These are phyloP conservation scores for Xiphorhynchus erythropygius DNA, from an alignment of 2,797 vertebrate species.

Conservation along the genomic window DNA sequence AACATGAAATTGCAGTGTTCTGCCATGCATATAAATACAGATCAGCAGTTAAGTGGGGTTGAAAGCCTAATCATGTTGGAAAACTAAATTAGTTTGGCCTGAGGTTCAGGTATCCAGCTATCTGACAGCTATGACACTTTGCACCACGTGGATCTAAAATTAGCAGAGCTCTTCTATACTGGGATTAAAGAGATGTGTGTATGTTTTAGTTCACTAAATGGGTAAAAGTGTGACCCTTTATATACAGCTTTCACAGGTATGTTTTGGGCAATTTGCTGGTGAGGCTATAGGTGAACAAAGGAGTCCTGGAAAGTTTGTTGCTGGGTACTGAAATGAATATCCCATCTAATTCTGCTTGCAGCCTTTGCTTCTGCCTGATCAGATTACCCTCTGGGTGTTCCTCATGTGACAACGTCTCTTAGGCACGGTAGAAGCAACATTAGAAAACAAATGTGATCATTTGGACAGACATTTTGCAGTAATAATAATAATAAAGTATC, in stretches of 20 bases:
- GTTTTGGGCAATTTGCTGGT: background rate
- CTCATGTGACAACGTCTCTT: slow-evolving; percentile 1
- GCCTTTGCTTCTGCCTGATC: background rate
- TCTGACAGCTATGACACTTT: slow-evolving; percentile 62
- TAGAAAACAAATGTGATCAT: background rate
- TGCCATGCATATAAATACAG: background rate
- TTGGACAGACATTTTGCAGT: background rate
- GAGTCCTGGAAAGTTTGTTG: background rate
- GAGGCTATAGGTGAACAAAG: background rate
- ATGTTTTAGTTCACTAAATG: slow-evolving; percentile 13
- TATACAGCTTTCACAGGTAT: background rate
- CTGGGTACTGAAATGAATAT: background rate
- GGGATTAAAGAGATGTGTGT: slow-evolving; percentile 33
- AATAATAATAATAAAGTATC: background rate
- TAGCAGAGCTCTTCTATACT: slow-evolving; percentile 64
- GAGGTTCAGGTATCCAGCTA: slow-evolving; percentile 51
- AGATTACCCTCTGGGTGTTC: background rate
- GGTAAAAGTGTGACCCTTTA: background rate
- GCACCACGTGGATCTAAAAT: slow-evolving; percentile 76
- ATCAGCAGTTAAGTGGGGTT: background rate
- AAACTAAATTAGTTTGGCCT: background rate
- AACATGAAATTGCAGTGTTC: background rate
- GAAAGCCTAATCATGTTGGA: background rate
- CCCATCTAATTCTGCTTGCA: background rate
- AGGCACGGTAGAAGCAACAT: background rate